Base-by-base conservation (phyloP, 2,113 vertebrate species). In the Lasiurus borealis region DNA sequence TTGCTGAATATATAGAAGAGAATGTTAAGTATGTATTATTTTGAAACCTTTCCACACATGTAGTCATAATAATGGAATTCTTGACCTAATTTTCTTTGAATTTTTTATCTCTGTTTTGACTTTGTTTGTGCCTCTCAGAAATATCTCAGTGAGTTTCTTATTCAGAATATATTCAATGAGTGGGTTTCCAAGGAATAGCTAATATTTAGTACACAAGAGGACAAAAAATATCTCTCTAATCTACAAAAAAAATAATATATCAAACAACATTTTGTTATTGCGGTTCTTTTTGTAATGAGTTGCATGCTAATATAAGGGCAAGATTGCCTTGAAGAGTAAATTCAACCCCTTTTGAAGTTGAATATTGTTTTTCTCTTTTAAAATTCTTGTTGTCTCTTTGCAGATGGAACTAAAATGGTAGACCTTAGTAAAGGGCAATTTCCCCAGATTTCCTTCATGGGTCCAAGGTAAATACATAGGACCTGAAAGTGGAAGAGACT, bases 311-410 rank as follows among this genome's bases (percentile, higher is more conserved):
- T 80, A 44, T 68, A 50, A 44, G 12, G 29, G 10, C 15, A 76
- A 77, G 3, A 57, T 46, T 44, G 1, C 15, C 68, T 54, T 81
- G 29, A 73, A n/a, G 19, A 80, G 34, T 25, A 89, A 75, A 69
- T 71, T 85, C 50, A 54, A n/a, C 5, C 8, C 7, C 83, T 92
- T 23, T 75, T 81, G 27, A 69, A 66, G 23, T 64, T 77, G 9
- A 92, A 66, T 81, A 50, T 50, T 14, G n/a, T 5, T 68, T 84
- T 92, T 73, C 52, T 93, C 21, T 68, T 82, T 93, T 90, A 9
- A 80, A 95, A 48, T 40, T 48, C 34, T 84, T 76, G 4, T 84
- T 59, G 23, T 62, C 59, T 62, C 29, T n/a, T 8, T 46, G 31
- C 50, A 83, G 62, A 62, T 27, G 54, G n/a, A 59, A 71, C 82